Percentiles rank a stretch among this genome's conserved stretches.
These are phyloP conservation scores for Aethes cnicana DNA, from an alignment of 2,888 invertebrate genomes.

Conservation along the genomic window DNA sequence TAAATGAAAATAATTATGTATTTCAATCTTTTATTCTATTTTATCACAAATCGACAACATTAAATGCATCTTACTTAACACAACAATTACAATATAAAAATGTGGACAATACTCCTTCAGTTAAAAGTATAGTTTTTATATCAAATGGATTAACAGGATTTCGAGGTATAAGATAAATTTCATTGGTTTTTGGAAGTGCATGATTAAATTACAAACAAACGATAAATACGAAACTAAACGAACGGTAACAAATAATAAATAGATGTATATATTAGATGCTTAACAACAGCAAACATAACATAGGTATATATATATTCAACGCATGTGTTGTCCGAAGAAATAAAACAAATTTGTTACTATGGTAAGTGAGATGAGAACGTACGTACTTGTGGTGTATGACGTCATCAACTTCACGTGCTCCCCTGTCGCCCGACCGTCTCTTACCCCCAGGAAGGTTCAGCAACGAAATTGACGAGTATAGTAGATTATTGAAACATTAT, in stretches of 20 bases:
- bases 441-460: too few relatives aligned
- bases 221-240: conserved; percentile 24
- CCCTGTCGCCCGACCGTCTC: too few relatives aligned
- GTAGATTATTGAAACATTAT: too few relatives aligned
- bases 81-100: conserved; percentile 75
- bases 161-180: conserved; percentile 43
- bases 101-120: conserved; percentile 59
- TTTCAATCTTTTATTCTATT: conserved; percentile 52
- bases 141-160: conserved; percentile 52
- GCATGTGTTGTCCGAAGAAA: too few relatives aligned
- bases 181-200: conserved; percentile 35
- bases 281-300: too few relatives aligned
- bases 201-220: conserved; percentile 30
- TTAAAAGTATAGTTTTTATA: conserved; percentile 46
- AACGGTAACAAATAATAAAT: conserved; percentile 19
- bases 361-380: too few relatives aligned
- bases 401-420: too few relatives aligned
- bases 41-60: conserved; percentile 79
- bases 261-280: conserved; percentile 5
- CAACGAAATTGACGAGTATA: too few relatives aligned
- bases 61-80: conserved; percentile 79
- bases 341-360: too few relatives aligned
- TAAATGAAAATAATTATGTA: conserved; percentile 43
- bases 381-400: too few relatives aligned
- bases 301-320: too few relatives aligned